phyloP scores from a whole-genome alignment of 2,888 invertebrate species.

The Pollenia griseotomentosa region DNA sequence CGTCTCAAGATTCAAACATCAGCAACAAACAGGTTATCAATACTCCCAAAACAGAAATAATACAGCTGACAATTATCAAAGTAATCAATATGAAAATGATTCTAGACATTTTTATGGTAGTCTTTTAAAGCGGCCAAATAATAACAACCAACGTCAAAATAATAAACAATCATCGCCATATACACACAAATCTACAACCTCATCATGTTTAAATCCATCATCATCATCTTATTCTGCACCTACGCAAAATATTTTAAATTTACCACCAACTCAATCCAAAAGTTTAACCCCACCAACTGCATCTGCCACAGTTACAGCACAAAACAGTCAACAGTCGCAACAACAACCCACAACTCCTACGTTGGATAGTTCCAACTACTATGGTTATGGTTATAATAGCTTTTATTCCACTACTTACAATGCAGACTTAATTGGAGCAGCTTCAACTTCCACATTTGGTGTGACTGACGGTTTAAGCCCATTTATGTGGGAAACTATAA shows the following conservation, averaged over 20 bases:
- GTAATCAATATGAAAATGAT: conserved; percentile 31
- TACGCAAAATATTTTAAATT: conserved; percentile 12
- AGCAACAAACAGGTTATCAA: conserved; percentile 29
- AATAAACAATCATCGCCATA: not conserved
- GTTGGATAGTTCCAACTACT: conserved; percentile 9
- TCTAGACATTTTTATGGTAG: conserved; percentile 27
- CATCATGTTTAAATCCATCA: not conserved
- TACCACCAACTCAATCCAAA: conserved; percentile 5
- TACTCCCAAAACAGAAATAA: conserved; percentile 34
- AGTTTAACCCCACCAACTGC: not conserved
- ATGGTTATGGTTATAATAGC: conserved; percentile 26
- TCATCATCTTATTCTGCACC: not conserved
- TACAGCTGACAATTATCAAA: conserved; percentile 8
- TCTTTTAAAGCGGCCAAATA: conserved; percentile 8
- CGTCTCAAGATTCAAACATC: conserved; percentile 8
- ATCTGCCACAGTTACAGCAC: conserved; percentile 48
- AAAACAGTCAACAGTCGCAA: conserved; percentile 26
- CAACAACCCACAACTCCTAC: not conserved
- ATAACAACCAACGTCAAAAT: conserved; percentile 20
- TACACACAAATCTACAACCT: not conserved
- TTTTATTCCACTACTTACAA: conserved; percentile 23
- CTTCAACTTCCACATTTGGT: conserved; percentile 51
- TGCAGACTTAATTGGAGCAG: not conserved
- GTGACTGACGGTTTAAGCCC: conserved; percentile 39
- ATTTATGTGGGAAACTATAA: conserved; percentile 69